A percentile compares a stretch with the other conserved stretches of the same genome.
These are phyloP conservation scores for Pycnomerus fuliginosus DNA, from an alignment of 2,888 invertebrate species.

Conservation along the genomic window DNA sequence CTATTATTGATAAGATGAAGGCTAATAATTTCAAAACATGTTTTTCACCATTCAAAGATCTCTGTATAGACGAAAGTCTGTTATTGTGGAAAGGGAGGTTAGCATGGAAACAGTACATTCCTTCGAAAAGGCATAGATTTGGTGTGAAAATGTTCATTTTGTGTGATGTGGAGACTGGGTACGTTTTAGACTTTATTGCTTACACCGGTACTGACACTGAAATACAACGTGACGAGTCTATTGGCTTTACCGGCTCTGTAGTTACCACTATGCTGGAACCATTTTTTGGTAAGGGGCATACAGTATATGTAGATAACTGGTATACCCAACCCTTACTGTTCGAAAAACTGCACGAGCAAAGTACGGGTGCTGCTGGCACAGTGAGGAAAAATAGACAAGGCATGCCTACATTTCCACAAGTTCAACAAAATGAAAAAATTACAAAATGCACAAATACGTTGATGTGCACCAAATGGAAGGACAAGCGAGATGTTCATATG, in stretches of 20 bases:
- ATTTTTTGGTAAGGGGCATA: conserved; percentile 31
- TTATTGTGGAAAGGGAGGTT: conserved; percentile 36
- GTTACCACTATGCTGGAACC: conserved; percentile 21
- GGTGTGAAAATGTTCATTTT: conserved; percentile 38
- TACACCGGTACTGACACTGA: conserved; percentile 34
- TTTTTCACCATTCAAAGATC: conserved; percentile 25
- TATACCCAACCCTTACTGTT: conserved; percentile 26
- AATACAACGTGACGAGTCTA: conserved; percentile 25
- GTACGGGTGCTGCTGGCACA: conserved; percentile 28
- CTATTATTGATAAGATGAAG: conserved; percentile 16
- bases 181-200: conserved; percentile 36
- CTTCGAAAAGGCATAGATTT: conserved; percentile 37
- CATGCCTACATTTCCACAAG: conserved; percentile 9
- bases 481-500: conserved; percentile 14
- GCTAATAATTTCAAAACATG: conserved; percentile 10
- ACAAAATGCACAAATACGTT: conserved; percentile 22
- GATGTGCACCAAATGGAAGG: conserved; percentile 29
- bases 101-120: conserved; percentile 40
- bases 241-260: conserved; percentile 31
- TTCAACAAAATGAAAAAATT: conserved; percentile 10
- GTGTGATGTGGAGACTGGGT: no score
- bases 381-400: conserved; percentile 18
- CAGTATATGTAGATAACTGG: conserved; percentile 29
- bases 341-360: conserved; percentile 17
- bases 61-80: conserved; percentile 36